Evolutionary conservation across 2,113 vertebrate species (phyloP), one percentile per base, ranked within the genome.

Genomic region (Nerophis lumbriciformis): DNA sequence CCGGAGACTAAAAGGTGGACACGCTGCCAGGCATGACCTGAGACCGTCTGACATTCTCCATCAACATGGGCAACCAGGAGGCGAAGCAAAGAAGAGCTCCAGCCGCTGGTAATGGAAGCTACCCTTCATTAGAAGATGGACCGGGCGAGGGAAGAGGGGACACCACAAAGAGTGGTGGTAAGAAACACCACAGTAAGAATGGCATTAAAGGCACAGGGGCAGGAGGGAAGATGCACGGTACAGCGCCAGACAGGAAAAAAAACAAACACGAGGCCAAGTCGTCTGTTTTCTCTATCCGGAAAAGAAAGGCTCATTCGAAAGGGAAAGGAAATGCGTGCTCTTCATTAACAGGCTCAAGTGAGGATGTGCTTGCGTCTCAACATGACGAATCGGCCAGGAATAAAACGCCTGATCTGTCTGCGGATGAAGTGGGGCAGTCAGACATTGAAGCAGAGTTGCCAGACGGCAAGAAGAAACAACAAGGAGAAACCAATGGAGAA

Each of bases 51-150:
- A 77, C 76, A 6, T n/a, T 55, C 51, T 71, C 12, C 45, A 51
- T 66, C 76, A 87, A 82, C 83, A 99, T 99, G 96, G 96, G 96
- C 55, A 99, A 99, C 82, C 96, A 99, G 83, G 96, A 98, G 72
- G 95, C 92, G 11, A 99, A 97, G 87, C 93, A 93, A 8, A 95
- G 83, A 90, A 92, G 87, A 82, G 89, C 90, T 54, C 61, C 83
- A 28, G 75, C 71, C 13, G 48, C 83, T 81, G 92, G 84, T 89
- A 81, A 93, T 80, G 61, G 92, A 85, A 88, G 88, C 87, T 88
- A 76, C 50, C 85, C 85, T 50, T 82, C 78, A 11, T 89, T 94
- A 11, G 92, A 94, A 53, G 91, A 93, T 74, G 91, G 80, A 10
- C 84, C 75, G 71, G 90, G 90, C 90, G 92, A 92, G 67, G 90